Percentiles rank a stretch among this genome's conserved stretches.
Evolutionary conservation across 2,113 vertebrate species (phyloP).

Genomic region (Rhabdomys dilectus): DNA sequence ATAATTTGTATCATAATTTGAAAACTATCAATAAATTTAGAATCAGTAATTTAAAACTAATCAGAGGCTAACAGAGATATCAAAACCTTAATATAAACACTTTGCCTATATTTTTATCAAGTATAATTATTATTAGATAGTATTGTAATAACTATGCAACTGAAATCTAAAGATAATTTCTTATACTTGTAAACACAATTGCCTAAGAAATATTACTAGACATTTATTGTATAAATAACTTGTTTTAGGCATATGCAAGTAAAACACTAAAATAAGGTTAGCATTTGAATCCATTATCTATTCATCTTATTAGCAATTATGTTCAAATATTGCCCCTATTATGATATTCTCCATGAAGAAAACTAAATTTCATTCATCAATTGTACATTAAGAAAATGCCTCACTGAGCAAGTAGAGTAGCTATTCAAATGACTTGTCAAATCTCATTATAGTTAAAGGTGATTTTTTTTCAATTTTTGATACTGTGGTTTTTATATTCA

Average conservation of each 20-base stretch:
- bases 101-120: slow-evolving; percentile 37
- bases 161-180: slow-evolving; percentile 74
- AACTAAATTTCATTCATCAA: slow-evolving; percentile 82
- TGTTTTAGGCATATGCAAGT: slow-evolving; percentile 70
- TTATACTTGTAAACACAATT: slow-evolving; percentile 68
- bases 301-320: slow-evolving; percentile 79
- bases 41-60: slow-evolving; percentile 54
- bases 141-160: slow-evolving; percentile 35
- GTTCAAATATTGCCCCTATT: slow-evolving; percentile 77
- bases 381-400: slow-evolving; percentile 69
- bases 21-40: slow-evolving; percentile 67
- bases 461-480: slow-evolving; percentile 62
- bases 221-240: slow-evolving; percentile 79
- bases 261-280: slow-evolving; percentile 80
- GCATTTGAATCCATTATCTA: slow-evolving; percentile 81
- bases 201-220: slow-evolving; percentile 58
- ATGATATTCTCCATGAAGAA: slow-evolving; percentile 76
- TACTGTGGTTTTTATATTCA: slow-evolving; percentile 64
- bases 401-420: slow-evolving; percentile 71
- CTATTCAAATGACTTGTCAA: slow-evolving; percentile 67
- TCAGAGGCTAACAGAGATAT: slow-evolving; percentile 49
- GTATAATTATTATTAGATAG: slow-evolving; percentile 65
- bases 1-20: slow-evolving; percentile 61
- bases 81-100: slow-evolving; percentile 31
- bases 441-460: slow-evolving; percentile 77